phyloP scores from a whole-genome alignment of 2,113 vertebrate species.

The Antigone vipio region DNA sequence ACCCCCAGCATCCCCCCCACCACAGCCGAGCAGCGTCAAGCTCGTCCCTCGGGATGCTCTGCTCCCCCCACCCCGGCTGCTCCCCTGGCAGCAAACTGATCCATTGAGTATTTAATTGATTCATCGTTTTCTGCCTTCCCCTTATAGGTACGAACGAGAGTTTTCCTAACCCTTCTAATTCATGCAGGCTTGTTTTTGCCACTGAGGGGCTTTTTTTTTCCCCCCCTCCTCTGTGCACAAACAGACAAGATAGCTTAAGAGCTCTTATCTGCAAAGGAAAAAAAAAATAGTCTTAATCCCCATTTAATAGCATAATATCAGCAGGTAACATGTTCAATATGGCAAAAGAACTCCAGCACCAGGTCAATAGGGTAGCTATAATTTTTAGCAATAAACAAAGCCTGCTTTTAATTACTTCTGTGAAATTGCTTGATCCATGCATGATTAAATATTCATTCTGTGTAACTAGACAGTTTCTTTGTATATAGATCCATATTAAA shows the following conservation, averaged over 20 bases:
- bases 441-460: slow-evolving; percentile 92
- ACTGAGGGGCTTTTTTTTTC: not conserved
- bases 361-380: slow-evolving; percentile 80
- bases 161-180: not conserved
- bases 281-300: slow-evolving; percentile 18
- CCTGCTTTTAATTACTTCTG: slow-evolving; percentile 88
- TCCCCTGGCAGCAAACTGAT: not conserved
- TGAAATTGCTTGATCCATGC: slow-evolving; percentile 86
- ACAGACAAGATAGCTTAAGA: slow-evolving; percentile 18
- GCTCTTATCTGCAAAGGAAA: slow-evolving; percentile 2
- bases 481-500: slow-evolving; percentile 85
- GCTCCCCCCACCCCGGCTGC: not conserved
- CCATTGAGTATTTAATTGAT: not conserved
- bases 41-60: not conserved
- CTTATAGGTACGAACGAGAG: not conserved
- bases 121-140: not conserved
- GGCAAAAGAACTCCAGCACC: slow-evolving; percentile 73
- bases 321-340: slow-evolving; percentile 78
- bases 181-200: not conserved
- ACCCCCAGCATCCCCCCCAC: not conserved
- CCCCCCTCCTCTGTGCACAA: not conserved
- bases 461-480: slow-evolving; percentile 83
- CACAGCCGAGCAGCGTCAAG: not conserved
- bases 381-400: slow-evolving; percentile 78
- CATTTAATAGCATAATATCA: slow-evolving; percentile 63